Percentiles rank a stretch among this genome's conserved stretches.
Conservation (phyloP, 1,140 invertebrate species). For the Ostrea denselamellosa region DNA sequence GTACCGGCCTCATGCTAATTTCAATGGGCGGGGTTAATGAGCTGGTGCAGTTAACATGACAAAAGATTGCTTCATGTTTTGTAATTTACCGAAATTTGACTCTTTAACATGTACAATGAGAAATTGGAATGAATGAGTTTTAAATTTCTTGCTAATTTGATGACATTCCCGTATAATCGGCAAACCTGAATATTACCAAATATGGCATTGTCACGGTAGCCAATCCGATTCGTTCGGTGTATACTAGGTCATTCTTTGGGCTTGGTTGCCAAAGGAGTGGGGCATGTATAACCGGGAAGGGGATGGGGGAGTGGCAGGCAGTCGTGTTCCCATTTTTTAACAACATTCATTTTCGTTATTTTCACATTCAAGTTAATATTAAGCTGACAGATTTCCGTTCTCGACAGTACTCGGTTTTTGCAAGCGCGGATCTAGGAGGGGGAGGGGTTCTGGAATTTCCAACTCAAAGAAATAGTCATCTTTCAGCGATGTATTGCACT, state of each 20-base stretch:
- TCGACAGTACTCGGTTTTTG: too few relatives aligned
- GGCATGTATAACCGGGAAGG: too few relatives aligned
- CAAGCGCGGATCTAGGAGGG: too few relatives aligned
- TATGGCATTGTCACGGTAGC: not conserved
- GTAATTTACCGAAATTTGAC: too few relatives aligned
- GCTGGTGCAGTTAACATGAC: not conserved
- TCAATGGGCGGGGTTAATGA: not conserved
- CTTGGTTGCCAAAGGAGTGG: not conserved
- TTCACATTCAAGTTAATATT: too few relatives aligned
- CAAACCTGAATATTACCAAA: not conserved
- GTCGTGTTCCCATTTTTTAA: too few relatives aligned
- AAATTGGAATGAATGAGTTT: not conserved
- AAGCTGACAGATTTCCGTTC: too few relatives aligned
- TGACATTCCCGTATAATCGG: not conserved
- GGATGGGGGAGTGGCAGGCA: too few relatives aligned
- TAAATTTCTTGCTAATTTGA: not conserved
- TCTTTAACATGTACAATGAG: not conserved
- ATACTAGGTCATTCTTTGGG: not conserved
- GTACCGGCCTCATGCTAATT: slow-evolving; percentile 25
- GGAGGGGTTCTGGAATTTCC: too few relatives aligned
- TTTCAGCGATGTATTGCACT: too few relatives aligned
- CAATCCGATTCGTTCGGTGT: not conserved
- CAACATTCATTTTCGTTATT: too few relatives aligned
- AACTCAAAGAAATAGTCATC: too few relatives aligned
- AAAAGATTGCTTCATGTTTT: not conserved